phyloP scores from a whole-genome alignment of 2,797 vertebrate genomes.

The Siniperca undulata region DNA sequence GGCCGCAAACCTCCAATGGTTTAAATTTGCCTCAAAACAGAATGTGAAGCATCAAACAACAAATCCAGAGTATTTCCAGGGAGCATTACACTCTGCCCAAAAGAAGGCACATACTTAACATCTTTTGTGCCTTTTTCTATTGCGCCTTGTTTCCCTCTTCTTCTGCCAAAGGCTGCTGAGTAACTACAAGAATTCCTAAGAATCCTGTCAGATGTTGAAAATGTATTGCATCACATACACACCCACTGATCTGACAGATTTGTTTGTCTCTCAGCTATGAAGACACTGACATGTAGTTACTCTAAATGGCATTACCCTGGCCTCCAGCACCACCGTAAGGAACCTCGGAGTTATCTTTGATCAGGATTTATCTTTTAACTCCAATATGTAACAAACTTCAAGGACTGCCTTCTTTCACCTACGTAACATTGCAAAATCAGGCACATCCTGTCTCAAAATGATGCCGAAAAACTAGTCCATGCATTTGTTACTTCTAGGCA shows the following conservation, averaged over 20 bases:
- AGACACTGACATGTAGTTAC: not conserved
- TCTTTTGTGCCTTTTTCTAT: constrained; percentile 16
- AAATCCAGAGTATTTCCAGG: constrained; percentile 7
- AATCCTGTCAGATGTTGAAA: constrained; percentile 21
- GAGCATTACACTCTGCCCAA: constrained; percentile 12
- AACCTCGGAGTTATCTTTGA: too few relatives aligned
- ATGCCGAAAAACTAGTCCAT: too few relatives aligned
- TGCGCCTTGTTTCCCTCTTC: not conserved
- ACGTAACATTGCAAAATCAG: too few relatives aligned
- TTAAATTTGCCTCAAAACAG: constrained; percentile 7
- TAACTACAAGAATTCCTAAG: not conserved
- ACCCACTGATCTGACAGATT: constrained; percentile 12
- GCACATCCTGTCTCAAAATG: too few relatives aligned
- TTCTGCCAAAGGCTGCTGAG: constrained; percentile 2
- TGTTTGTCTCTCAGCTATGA: constrained; percentile 33
- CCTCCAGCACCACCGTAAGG: too few relatives aligned
- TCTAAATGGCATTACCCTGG: too few relatives aligned
- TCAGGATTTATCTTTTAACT: too few relatives aligned
- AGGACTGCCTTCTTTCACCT: too few relatives aligned
- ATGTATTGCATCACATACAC: constrained; percentile 12
- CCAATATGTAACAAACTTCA: too few relatives aligned
- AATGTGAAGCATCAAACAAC: constrained; percentile 13
- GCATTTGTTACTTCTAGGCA: too few relatives aligned
- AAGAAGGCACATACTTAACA: constrained; percentile 18
- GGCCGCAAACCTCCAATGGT: not conserved